These are phyloP conservation scores for Craterocephalus amniculus DNA, from an alignment of 2,797 vertebrate species.

Conservation along the genomic window DNA sequence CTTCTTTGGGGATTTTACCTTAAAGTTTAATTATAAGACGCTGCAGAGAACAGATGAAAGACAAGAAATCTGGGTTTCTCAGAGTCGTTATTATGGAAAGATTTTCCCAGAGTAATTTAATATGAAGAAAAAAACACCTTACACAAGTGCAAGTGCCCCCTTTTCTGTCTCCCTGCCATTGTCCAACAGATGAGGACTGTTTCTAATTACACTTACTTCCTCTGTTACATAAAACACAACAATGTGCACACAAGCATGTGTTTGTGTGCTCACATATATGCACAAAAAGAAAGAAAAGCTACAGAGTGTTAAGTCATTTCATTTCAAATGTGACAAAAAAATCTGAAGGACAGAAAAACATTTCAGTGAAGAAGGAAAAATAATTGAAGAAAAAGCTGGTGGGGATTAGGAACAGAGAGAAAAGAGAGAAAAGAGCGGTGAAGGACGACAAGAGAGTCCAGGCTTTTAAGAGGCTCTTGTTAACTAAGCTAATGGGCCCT, in stretches of 20 bases:
- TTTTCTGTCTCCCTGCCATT: conserved; percentile 28
- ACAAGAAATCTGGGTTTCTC: neutral
- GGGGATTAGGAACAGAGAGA: neutral
- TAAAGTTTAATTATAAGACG: neutral
- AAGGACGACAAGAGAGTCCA: conserved; percentile 18
- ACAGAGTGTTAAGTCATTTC: conserved; percentile 4
- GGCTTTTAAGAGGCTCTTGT: conserved; percentile 60
- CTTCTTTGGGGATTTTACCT: neutral
- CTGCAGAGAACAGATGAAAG: neutral
- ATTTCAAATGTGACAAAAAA: conserved; percentile 14
- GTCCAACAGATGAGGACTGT: conserved; percentile 37
- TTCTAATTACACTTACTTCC: conserved; percentile 63
- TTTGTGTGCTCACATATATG: conserved; percentile 13
- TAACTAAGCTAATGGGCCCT: conserved; percentile 59
- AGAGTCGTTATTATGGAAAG: neutral
- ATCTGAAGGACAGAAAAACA: neutral
- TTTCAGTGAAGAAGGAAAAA: neutral
- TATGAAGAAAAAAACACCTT: neutral
- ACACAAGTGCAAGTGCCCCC: neutral
- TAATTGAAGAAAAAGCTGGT: neutral
- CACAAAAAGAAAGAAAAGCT: conserved; percentile 26
- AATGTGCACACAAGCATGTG: neutral
- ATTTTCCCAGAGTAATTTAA: neutral
- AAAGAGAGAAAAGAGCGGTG: neutral
- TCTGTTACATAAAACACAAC: conserved; percentile 41